These are phyloP conservation scores for Calameuta filiformis DNA, from an alignment of 2,888 invertebrate genomes.

Conservation along the genomic window DNA sequence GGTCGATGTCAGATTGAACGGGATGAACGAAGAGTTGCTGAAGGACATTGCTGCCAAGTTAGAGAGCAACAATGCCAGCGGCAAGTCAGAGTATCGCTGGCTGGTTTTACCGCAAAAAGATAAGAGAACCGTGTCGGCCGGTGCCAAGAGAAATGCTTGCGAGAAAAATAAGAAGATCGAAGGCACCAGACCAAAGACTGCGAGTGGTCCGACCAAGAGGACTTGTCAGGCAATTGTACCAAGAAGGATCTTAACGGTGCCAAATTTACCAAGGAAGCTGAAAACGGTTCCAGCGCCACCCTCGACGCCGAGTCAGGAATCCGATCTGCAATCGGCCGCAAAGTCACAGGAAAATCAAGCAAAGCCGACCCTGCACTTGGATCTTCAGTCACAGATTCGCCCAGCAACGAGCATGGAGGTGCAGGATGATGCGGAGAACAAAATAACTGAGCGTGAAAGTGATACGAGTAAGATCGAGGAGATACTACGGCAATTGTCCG, in stretches of 20 bases:
- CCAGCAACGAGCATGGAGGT: conserved; percentile 41
- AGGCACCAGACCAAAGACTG: conserved; percentile 35
- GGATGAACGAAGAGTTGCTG: conserved; percentile 68
- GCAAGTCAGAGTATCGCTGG: conserved; percentile 51
- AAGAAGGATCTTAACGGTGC: conserved; percentile 21
- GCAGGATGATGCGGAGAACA: conserved; percentile 73
- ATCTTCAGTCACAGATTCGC: conserved; percentile 44
- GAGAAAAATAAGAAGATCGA: conserved; percentile 20
- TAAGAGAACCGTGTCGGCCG: conserved; percentile 40
- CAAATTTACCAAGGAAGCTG: conserved; percentile 26
- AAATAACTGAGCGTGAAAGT: conserved; percentile 70
- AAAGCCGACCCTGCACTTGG: conserved; percentile 47
- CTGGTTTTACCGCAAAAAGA: conserved; percentile 42
- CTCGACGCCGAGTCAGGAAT: neutral
- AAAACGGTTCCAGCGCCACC: conserved; percentile 21
- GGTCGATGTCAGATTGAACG: conserved; percentile 76
- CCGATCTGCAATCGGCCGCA: neutral
- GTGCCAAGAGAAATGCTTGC: conserved; percentile 14
- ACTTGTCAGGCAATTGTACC: conserved; percentile 27
- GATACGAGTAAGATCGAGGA: conserved; percentile 73
- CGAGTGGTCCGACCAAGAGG: conserved; percentile 32
- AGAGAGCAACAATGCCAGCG: conserved; percentile 36
- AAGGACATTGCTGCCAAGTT: conserved; percentile 56
- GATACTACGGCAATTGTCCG: conserved; percentile 35
- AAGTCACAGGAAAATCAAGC: conserved; percentile 12